Evolutionary conservation across 2,113 vertebrate genomes (phyloP), one percentile per base, ranked within the genome.

Genomic region (Chionis minor): DNA sequence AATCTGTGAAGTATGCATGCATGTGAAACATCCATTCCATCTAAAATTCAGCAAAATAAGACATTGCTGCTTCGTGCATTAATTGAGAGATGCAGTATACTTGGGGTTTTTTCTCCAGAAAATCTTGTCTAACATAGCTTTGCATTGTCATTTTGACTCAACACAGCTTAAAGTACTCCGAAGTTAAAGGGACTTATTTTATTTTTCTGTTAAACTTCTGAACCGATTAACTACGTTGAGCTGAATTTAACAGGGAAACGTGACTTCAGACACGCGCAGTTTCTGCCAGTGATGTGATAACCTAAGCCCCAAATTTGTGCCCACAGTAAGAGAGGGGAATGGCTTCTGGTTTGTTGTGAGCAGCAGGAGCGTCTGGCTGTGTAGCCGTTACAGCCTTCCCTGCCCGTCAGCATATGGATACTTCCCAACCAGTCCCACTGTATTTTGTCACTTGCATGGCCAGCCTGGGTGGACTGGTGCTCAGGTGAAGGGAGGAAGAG

Each of bases 341-440:
- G 38, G 33, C 65, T 56, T 4, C 55, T 33, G 33, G 0, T 10
- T 8, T 9, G 42, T 27, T 58, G 10, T 24, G 61, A 21, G 55
- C 4, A 45, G 78, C 49, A n/a, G 81, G 9, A 56, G 9, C 1
- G 4, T 26, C 33, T 61, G 69, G 7, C 55, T 62, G 26, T 9
- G n/a, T 1, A 2, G 55, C 18, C 2, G 10, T 33, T 78, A 4
- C 9, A 2, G 4, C 2, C 8, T 24, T 21, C 10, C 47, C 33
- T 19, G 30, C 16, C 16, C 3, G 16, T 17, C 75, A 10, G 27
- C 7, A 1, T 2, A 0, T 4, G 17, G 26, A 26, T 4, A 26
- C 23, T 47, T 49, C 69, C 3, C 14, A 19, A 23, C 27, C 28
- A 32, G 13, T 11, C 2, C 1, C 4, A 0, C 4, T 9, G 4